phyloP scores from a whole-genome alignment of 2,797 vertebrate species.

The Coilia nasus region DNA sequence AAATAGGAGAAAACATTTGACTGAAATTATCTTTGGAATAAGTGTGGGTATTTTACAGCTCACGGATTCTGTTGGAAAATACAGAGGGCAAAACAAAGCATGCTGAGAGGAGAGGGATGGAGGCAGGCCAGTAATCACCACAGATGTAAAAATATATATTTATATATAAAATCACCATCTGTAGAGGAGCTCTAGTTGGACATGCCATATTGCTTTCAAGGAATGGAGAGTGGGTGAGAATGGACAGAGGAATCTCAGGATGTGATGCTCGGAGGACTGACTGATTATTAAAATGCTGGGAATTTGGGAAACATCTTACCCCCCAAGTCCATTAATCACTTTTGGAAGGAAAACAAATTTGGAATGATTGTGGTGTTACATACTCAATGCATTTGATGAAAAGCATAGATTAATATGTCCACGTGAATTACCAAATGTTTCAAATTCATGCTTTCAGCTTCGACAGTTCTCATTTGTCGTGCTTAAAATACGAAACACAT shows the following conservation, averaged over 20 bases:
- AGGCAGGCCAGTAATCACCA: neutral
- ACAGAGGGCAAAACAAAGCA: neutral
- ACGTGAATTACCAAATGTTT: neutral
- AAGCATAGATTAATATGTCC: neutral
- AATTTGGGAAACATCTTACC: neutral
- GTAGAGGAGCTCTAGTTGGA: neutral
- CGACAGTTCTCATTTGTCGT: neutral
- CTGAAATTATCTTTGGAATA: neutral
- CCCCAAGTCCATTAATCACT: neutral
- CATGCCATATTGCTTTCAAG: slow-evolving; percentile 3
- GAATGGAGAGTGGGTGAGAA: neutral
- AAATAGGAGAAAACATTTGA: neutral
- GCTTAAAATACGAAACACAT: neutral
- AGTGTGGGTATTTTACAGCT: neutral
- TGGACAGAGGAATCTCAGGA: neutral
- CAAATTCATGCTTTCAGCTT: neutral
- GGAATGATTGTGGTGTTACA: neutral
- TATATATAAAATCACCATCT: neutral
- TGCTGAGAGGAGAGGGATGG: neutral
- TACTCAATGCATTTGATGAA: neutral
- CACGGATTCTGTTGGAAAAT: neutral
- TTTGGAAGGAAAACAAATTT: neutral
- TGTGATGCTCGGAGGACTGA: neutral
- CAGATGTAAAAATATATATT: neutral
- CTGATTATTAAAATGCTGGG: neutral